Evolutionary conservation across 2,888 invertebrate species (phyloP), one percentile per base, ranked within the genome.

Genomic region (Heliconius sara): DNA sequence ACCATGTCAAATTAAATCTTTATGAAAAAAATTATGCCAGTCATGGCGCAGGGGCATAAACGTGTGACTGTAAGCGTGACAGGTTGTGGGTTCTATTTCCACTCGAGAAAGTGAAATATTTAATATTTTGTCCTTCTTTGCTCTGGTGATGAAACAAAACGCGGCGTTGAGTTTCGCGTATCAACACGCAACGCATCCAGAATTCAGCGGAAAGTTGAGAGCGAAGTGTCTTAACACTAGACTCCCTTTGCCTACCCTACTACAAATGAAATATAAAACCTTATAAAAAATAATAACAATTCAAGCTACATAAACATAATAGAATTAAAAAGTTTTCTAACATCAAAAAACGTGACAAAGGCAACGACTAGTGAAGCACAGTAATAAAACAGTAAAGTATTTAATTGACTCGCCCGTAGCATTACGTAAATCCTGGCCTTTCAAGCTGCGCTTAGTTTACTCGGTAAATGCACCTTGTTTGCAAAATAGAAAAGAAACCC

Each of bases 371-470:
- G 5, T 9, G 63, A 65, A 79, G 47, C 16, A 68, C 43, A 60
- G 47, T 43, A 67, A 78, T 78, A 66, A 79, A 79, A 68, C 60
- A 30, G 63, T 70, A 63, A 57, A 70, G 79, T 75, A 79, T 79
- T 79, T 79, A 75, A 79, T 79, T 75, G 79, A 79, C 68, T 68
- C 74, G 74, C 79, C 68, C 63, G 75, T 70, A 78, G 67, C 67
- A 75, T 79, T 79, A 79, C 68, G 68, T 79, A 79, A 79, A 79
- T 79, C 79, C 79, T 79, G 34, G 79, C 68, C 63, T 79, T 79
- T 79, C 74, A 79, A 79, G 75, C 75, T 67, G 63, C 75, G 74
- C 79, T 79, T 79, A 79, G 79, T 79, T 79, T 79, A 79, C 79
- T 74, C 68, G 60, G 79, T 75, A 79, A 79, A 79, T 74, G 75